Percentiles rank a stretch among this genome's conserved stretches.
Conservation (phyloP, 1,140 invertebrate species). For the Drosophila funebris region DNA sequence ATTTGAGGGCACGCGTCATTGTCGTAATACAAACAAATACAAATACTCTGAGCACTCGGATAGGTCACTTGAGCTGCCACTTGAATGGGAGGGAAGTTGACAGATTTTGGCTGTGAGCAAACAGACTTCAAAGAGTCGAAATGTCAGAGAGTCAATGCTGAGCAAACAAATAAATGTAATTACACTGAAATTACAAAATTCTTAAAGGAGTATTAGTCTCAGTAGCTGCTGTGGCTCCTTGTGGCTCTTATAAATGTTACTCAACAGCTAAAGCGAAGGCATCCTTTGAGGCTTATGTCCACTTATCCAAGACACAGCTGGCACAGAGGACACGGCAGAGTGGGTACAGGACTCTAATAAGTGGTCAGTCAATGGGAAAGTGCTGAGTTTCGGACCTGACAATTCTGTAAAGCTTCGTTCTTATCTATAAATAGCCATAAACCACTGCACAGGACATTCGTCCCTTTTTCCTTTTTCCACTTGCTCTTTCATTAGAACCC, state of each 20-base stretch:
- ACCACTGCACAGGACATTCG: slow-evolving; percentile 59
- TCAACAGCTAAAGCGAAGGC: slow-evolving; percentile 10
- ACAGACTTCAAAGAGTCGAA: slow-evolving; percentile 44
- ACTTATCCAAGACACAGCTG: slow-evolving; percentile 75
- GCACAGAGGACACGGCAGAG: slow-evolving; percentile 29
- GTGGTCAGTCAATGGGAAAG: slow-evolving; percentile 62
- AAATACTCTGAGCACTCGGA: background rate
- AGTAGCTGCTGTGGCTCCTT: background rate
- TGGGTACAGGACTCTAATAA: slow-evolving; percentile 59
- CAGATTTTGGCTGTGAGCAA: slow-evolving; percentile 63
- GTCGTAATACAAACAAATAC: slow-evolving; percentile 25
- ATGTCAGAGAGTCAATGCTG: slow-evolving; percentile 72
- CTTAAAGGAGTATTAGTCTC: slow-evolving; percentile 66
- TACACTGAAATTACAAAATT: slow-evolving; percentile 74
- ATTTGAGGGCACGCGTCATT: slow-evolving; percentile 63
- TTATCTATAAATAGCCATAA: slow-evolving; percentile 81
- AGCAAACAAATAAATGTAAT: slow-evolving; percentile 79
- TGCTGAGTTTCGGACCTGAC: slow-evolving; percentile 28
- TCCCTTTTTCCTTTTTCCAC: slow-evolving; percentile 49
- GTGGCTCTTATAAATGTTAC: slow-evolving; percentile 10
- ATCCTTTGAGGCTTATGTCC: slow-evolving; percentile 58
- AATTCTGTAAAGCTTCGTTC: slow-evolving; percentile 47
- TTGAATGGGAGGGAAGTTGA: slow-evolving; percentile 62
- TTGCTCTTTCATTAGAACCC: slow-evolving; percentile 45
- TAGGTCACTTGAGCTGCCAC: slow-evolving; percentile 49